Evolutionary conservation across 2,888 invertebrate genomes (phyloP).

Genomic region (Hofmannophila pseudospretella): DNA sequence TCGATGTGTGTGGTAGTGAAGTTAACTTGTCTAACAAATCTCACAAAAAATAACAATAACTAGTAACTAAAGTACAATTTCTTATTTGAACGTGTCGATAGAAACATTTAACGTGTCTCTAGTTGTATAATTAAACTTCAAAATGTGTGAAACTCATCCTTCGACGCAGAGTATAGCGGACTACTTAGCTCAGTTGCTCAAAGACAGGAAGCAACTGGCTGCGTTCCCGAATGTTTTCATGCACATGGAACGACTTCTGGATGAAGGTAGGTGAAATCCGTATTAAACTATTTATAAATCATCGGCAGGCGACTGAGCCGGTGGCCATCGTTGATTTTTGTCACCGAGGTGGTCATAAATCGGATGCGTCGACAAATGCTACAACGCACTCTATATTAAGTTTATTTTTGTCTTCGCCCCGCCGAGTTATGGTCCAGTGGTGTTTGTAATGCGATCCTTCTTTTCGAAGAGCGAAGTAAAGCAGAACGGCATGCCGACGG

Average conservation of each 20-base stretch:
- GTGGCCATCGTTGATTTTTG: slow-evolving; percentile 52
- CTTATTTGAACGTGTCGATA: slow-evolving; percentile 60
- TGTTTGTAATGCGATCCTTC: slow-evolving; percentile 74
- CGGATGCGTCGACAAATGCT: slow-evolving; percentile 72
- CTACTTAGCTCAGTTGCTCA: slow-evolving; percentile 99
- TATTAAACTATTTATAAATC: slow-evolving; percentile 46
- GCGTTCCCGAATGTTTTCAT: slow-evolving; percentile 99
- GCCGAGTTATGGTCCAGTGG: slow-evolving; percentile 75
- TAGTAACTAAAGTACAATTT: slow-evolving; percentile 71
- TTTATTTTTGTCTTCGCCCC: slow-evolving; percentile 77
- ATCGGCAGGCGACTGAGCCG: slow-evolving; percentile 30
- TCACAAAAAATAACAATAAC: slow-evolving; percentile 74
- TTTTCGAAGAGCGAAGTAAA: slow-evolving; percentile 68
- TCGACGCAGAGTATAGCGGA: slow-evolving; percentile 98
- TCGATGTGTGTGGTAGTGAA: slow-evolving; percentile 76
- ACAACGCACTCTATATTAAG: slow-evolving; percentile 75
- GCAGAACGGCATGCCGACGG: slow-evolving; percentile 53
- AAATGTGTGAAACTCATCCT: slow-evolving; percentile 79
- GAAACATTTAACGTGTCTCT: slow-evolving; percentile 66
- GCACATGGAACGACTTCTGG: slow-evolving; percentile 98
- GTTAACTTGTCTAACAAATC: slow-evolving; percentile 76
- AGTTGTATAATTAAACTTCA: slow-evolving; percentile 62
- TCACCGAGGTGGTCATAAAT: slow-evolving; percentile 65
- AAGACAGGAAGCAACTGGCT: slow-evolving; percentile 99
- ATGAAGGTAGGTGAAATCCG: slow-evolving; percentile 90